These are phyloP conservation scores for Chrysomela aeneicollis DNA, from an alignment of 2,888 invertebrate species.

Conservation along the genomic window DNA sequence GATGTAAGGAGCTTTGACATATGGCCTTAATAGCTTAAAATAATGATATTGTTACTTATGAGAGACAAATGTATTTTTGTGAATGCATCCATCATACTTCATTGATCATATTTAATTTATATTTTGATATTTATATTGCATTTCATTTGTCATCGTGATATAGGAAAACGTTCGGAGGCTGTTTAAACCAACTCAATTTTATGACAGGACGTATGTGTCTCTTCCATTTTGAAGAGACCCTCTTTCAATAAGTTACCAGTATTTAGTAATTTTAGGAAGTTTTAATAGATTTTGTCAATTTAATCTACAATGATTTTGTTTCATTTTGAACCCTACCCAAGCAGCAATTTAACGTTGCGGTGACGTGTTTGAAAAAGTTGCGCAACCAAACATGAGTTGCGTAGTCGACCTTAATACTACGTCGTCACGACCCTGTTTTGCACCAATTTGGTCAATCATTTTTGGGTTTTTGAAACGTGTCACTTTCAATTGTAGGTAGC, in stretches of 20 bases:
- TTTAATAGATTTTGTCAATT: neutral
- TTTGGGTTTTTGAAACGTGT: too few relatives aligned
- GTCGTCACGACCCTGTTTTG: too few relatives aligned
- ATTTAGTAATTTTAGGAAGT: neutral
- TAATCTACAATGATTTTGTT: neutral
- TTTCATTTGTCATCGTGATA: neutral
- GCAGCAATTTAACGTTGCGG: too few relatives aligned
- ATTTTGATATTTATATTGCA: slow-evolving; percentile 2
- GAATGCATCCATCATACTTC: neutral
- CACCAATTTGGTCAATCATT: too few relatives aligned
- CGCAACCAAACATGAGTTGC: too few relatives aligned
- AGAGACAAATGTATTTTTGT: neutral
- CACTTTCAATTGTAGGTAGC: too few relatives aligned
- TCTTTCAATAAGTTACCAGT: slow-evolving; percentile 3
- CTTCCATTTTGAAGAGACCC: neutral
- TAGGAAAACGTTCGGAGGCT: neutral
- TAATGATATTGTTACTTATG: neutral
- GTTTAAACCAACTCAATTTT: neutral
- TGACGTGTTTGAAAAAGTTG: too few relatives aligned
- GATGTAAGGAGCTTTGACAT: too few relatives aligned
- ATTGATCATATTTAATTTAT: neutral
- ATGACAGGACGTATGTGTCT: neutral
- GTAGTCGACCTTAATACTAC: too few relatives aligned
- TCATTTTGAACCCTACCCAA: neutral
- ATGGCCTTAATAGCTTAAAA: neutral